A percentile compares a stretch with the other conserved stretches of the same genome.
Conservation (phyloP, 2,888 invertebrate genomes). For the Drepana falcataria region DNA sequence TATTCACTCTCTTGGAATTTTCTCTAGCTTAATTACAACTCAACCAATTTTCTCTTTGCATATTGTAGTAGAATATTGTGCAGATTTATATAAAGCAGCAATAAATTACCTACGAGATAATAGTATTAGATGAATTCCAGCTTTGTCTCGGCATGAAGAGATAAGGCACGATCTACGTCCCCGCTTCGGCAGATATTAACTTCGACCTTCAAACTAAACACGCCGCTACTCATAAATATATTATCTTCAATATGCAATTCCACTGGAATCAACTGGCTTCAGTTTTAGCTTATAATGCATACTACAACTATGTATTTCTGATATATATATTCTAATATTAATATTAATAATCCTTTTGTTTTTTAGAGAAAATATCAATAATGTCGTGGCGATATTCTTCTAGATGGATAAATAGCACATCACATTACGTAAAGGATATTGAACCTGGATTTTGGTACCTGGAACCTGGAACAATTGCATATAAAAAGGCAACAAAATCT, state of each 20-base stretch:
- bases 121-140: slow-evolving; percentile 33
- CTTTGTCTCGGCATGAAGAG: slow-evolving; percentile 29
- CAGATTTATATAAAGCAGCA: slow-evolving; percentile 10
- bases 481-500: too few species aligned
- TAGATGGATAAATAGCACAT: too few species aligned
- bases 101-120: slow-evolving; percentile 32
- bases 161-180: slow-evolving; percentile 39
- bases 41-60: slow-evolving; percentile 1
- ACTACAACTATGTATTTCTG: too few species aligned
- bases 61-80: slow-evolving; percentile 9
- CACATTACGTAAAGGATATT: too few species aligned
- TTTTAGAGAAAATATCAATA: too few species aligned
- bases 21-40: background rate
- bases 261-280: background rate
- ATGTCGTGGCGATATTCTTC: too few species aligned
- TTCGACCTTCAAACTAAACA: slow-evolving; percentile 29
- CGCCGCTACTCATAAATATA: slow-evolving; percentile 14
- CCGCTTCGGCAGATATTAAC: slow-evolving; percentile 27
- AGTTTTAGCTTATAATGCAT: too few species aligned
- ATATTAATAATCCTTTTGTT: too few species aligned
- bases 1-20: background rate
- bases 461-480: too few species aligned
- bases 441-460: too few species aligned
- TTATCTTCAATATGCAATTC: background rate
- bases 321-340: too few species aligned